A percentile compares a stretch with the other conserved stretches of the same genome.
Conservation (phyloP, 2,797 vertebrate genomes). For the Chelidonichthys spinosus region DNA sequence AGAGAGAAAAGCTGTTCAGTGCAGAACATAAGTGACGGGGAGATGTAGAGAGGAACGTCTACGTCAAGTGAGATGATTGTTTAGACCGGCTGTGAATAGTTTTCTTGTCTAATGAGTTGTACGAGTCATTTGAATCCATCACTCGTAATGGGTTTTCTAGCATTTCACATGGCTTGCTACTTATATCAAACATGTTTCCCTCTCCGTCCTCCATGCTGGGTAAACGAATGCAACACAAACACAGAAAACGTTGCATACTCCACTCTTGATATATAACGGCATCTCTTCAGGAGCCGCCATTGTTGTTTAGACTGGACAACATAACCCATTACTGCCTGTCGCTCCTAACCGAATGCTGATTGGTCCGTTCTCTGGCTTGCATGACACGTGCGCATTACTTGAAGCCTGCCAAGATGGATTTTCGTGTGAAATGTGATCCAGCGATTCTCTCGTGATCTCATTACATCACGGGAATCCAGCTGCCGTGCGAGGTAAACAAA, state of each 20-base stretch:
- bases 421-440: no score
- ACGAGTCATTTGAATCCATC: slow-evolving; percentile 11
- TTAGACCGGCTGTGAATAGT: neutral
- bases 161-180: neutral
- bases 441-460: no score
- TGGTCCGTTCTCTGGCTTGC: no score
- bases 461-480: no score
- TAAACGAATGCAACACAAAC: neutral
- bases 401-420: no score
- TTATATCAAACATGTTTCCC: neutral
- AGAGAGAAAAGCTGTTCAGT: neutral
- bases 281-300: no score
- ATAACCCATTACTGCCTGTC: no score
- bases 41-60: neutral
- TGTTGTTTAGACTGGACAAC: no score
- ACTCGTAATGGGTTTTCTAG: slow-evolving; percentile 5
- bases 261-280: no score
- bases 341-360: no score
- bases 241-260: no score
- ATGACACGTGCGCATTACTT: no score
- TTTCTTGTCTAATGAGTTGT: neutral
- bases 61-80: neutral
- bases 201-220: neutral
- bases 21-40: neutral
- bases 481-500: neutral